Evolutionary conservation across 2,113 vertebrate species (phyloP), one percentile per base, ranked within the genome.

Genomic region (Poicephalus gulielmi): DNA sequence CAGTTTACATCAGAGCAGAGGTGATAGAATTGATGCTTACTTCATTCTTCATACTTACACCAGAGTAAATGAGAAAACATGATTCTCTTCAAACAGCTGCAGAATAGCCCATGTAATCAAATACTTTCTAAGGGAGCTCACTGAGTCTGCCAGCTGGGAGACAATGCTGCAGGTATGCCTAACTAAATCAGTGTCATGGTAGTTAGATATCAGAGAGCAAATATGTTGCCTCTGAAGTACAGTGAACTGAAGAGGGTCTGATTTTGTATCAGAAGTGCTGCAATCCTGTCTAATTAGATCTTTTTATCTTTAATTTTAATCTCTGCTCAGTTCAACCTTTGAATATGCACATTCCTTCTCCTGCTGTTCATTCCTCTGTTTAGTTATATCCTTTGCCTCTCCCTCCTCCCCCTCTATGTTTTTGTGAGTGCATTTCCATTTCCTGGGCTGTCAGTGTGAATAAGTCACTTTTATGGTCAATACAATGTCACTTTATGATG

Each of bases 401-500:
- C 30, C 7, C 25, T 24, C 33, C 44, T n/a, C 22, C 5, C 15
- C 55, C n/a, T 7, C 23, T n/a, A 13, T 53, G 1, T 25, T 6
- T 57, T 7, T 28, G 22, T n/a, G 3, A 41, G 9, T 39, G 24
- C 28, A 11, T 70, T 78, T 62, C 20, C 28, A 24, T 90, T 95
- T 88, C 59, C 77, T 85, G 76, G 35, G n/a, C 44, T 96, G 60
- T 77, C 90, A 86, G 12, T 53, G 76, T 93, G 89, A 93, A 88
- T 92, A 74, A 96, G 44, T 70, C 96, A 92, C 60, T 94, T 88
- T 78, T 76, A 47, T 59, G 50, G 75, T 27, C 62, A 93, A 80
- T 81, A 31, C 57, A 90, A 18, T 89, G 70, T 20, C 77, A 31
- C 28, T 88, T 79, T 59, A 87, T 63, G 82, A 11, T 55, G 62